phyloP scores from a whole-genome alignment of 2,797 vertebrate species.

The Rhinella marina region DNA sequence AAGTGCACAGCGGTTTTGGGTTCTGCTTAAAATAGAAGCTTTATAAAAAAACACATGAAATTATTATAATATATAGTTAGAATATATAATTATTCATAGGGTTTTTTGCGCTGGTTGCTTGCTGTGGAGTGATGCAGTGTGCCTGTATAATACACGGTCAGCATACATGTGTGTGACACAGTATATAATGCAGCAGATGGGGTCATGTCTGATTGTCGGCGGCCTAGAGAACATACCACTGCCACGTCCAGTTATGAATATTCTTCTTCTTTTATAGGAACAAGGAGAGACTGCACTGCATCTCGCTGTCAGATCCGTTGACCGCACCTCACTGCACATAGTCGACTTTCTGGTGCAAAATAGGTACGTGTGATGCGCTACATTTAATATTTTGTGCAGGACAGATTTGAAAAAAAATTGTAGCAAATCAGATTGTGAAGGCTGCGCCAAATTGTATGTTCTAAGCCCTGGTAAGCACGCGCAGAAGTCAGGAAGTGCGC shows the following conservation, averaged over 20 bases:
- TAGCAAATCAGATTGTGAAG: neutral
- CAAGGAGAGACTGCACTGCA: slow-evolving; percentile 96
- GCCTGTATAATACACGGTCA: neutral
- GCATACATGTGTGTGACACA: neutral
- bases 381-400: no score
- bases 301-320: slow-evolving; percentile 93
- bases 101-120: neutral
- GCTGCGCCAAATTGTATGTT: no score
- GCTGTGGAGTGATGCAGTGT: neutral
- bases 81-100: neutral
- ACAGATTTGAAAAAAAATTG: no score
- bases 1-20: neutral
- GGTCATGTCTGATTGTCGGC: neutral
- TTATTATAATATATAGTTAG: neutral
- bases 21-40: neutral
- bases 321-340: slow-evolving; percentile 95
- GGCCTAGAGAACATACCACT: no score
- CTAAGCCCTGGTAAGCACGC: no score
- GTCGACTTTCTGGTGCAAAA: slow-evolving; percentile 98
- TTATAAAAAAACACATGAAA: neutral
- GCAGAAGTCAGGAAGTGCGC: neutral
- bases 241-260: neutral
- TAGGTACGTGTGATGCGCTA: slow-evolving; percentile 76
- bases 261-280: slow-evolving; percentile 77
- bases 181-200: neutral